Conservation (phyloP, 53 echinoderm and acorn worm genomes). For the Paelopatides confundens region DNA sequence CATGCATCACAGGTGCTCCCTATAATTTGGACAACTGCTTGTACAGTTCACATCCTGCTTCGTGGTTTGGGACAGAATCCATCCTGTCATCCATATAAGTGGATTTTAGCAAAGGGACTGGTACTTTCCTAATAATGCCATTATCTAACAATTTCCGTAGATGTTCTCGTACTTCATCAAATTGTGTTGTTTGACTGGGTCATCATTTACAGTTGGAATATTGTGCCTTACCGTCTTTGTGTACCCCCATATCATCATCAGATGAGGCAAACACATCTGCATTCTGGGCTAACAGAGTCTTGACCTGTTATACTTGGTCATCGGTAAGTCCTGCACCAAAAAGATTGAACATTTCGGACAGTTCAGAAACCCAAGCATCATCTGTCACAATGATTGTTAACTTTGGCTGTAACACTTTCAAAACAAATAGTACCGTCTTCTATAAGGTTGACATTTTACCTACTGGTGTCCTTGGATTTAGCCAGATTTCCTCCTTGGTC, state of each 20-base stretch:
- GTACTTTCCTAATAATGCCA: no score
- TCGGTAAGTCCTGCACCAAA: neutral
- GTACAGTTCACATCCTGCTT: no score
- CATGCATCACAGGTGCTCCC: no score
- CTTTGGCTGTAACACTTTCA: neutral
- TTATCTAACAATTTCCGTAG: no score
- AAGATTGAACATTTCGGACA: neutral
- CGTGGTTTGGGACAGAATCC: no score
- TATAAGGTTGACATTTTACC: constrained; percentile 2
- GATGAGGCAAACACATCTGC: neutral
- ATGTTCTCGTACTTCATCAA: constrained; percentile 58
- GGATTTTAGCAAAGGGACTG: no score
- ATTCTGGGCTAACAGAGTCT: neutral
- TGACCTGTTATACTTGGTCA: neutral
- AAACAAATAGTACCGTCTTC: neutral
- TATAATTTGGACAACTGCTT: no score
- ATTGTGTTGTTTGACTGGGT: constrained; percentile 43
- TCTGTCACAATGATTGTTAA: neutral
- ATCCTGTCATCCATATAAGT: no score
- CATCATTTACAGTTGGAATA: neutral
- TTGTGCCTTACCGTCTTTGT: neutral
- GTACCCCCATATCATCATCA: neutral
- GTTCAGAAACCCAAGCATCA: neutral
- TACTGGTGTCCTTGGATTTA: constrained; percentile 22
- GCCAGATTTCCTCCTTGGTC: constrained; percentile 11